These are phyloP conservation scores for Cephus sareptanus DNA, from an alignment of 2,888 invertebrate genomes.

Conservation along the genomic window DNA sequence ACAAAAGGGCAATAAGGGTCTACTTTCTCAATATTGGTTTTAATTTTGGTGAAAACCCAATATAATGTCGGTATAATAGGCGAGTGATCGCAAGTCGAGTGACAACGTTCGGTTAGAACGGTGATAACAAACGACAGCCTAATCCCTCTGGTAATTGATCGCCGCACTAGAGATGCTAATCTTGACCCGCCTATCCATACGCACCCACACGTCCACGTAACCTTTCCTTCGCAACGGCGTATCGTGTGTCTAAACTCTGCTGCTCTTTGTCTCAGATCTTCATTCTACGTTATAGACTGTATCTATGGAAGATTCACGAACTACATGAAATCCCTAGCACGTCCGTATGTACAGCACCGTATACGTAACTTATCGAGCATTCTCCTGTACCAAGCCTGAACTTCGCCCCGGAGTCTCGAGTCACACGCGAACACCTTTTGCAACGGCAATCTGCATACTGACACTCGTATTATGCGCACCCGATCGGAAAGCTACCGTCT, in stretches of 20 bases:
- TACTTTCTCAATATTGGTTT: slow-evolving; percentile 23
- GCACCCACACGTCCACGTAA: neutral
- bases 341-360: neutral
- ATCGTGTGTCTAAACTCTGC: neutral
- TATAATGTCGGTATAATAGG: slow-evolving; percentile 23
- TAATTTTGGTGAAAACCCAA: slow-evolving; percentile 22
- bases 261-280: neutral
- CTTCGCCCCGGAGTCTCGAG: neutral
- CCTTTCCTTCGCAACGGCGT: neutral
- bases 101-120: slow-evolving; percentile 36
- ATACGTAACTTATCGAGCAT: neutral
- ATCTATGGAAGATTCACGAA: neutral
- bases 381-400: neutral
- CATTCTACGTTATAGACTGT: neutral
- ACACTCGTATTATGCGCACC: slow-evolving; percentile 41
- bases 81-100: slow-evolving; percentile 27
- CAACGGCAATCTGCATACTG: slow-evolving; percentile 42
- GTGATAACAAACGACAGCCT: slow-evolving; percentile 45
- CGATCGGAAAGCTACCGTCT: slow-evolving; percentile 33
- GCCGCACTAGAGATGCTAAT: slow-evolving; percentile 43
- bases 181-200: slow-evolving; percentile 21
- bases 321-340: neutral
- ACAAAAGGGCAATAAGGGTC: neutral
- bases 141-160: slow-evolving; percentile 48
- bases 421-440: slow-evolving; percentile 11